Base-by-base conservation (phyloP, 2,113 vertebrate species). In the Urocitellus parryii region DNA sequence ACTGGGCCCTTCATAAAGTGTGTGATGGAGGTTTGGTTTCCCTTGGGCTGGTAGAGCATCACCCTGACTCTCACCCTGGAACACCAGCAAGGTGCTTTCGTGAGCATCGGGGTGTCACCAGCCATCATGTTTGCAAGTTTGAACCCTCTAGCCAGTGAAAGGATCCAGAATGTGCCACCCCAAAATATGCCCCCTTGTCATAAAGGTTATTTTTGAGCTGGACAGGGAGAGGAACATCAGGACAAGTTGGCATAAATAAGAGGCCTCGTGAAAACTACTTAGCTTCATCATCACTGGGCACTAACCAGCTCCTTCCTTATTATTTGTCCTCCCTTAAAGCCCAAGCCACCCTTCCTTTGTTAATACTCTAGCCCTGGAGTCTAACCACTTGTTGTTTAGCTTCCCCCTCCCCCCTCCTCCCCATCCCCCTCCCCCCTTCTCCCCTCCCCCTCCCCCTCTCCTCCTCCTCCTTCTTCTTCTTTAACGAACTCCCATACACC, bases 31-130 rank as follows among this genome's bases (percentile, higher is more conserved):
- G 58, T 7, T 0, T 5, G 14, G 72, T 42, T 20, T 34, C 45
- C 76, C 56, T 4, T 4, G 1, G 76, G 8, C 29, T 8, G 17
- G 11, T 9, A 84, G 65, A 4, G 34, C 4, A 0, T 37, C 2
- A 2, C 17, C 34, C 56, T 0, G 6, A 53, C 6, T 84, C 45
- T 34, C 42, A 22, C 42, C n/a, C 56, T 17, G 2, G 3, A 34
- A 7, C 22, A 27, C n/a, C 4, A 5, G 16, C 10, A 9, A 8
- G 6, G 6, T 20, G 61, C 13, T 32, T 53, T 18, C 16, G 10
- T 37, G n/a, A 1, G 16, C 3, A 2, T 25, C 22, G 53, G 76
- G 22, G 68, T 84, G 24, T 56, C 61, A 45, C 39, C 65, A 89
- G 14, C 17, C n/a, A 56, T 29, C 14, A 8, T 5, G 0, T 27